These are phyloP conservation scores for Tortrix viridana DNA, from an alignment of 2,888 invertebrate genomes.

Conservation along the genomic window DNA sequence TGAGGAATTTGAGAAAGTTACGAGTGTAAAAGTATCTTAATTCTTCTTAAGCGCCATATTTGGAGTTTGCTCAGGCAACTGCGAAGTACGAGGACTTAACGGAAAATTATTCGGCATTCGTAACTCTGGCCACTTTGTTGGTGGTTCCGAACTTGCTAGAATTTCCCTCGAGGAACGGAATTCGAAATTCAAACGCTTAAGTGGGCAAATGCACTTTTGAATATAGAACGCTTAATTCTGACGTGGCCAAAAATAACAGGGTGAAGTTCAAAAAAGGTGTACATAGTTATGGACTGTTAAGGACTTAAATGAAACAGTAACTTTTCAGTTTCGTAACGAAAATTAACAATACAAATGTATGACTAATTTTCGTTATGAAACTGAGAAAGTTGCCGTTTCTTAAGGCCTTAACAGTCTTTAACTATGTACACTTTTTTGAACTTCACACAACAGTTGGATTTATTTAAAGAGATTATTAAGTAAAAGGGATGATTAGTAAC, in stretches of 20 bases:
- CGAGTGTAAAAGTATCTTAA: conserved; percentile 20
- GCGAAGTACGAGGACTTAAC: conserved; percentile 10
- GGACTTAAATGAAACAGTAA: too few species aligned
- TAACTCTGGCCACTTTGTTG: conserved; percentile 28
- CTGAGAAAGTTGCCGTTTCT: too few species aligned
- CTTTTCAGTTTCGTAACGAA: too few species aligned
- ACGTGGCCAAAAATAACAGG: background rate
- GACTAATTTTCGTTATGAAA: too few species aligned
- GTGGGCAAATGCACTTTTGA: conserved; percentile 23
- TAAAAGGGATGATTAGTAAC: too few species aligned
- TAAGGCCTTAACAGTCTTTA: too few species aligned
- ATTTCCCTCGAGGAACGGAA: conserved; percentile 17
- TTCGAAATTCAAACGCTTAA: conserved; percentile 26
- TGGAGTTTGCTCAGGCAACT: conserved; percentile 16
- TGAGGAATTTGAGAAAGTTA: conserved; percentile 7
- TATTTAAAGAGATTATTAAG: too few species aligned
- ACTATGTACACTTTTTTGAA: too few species aligned
- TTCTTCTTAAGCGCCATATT: conserved; percentile 15
- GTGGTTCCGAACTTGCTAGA: conserved; percentile 22
- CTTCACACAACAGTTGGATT: too few species aligned
- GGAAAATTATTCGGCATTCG: conserved; percentile 30
- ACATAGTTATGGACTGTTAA: too few species aligned
- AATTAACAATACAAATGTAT: too few species aligned
- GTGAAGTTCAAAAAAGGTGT: too few species aligned
- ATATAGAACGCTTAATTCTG: conserved; percentile 19